Evolutionary conservation across 2,113 vertebrate species (phyloP).

Genomic region (Stigmatopora nigra): DNA sequence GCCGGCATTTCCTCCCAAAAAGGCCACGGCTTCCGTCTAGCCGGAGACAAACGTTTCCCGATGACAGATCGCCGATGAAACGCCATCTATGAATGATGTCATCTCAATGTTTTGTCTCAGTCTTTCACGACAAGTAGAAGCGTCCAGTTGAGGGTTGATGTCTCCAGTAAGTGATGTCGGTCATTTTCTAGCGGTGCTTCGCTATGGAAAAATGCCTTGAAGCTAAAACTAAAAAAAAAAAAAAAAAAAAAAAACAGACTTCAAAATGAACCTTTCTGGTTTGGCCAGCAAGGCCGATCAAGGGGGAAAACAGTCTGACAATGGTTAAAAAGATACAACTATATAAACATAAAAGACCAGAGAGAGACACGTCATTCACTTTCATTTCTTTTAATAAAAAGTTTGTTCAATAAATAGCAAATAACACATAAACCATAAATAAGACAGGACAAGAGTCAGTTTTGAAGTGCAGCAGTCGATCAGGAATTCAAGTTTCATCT

Average conservation of each 20-base stretch:
- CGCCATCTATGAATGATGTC: too few relatives aligned
- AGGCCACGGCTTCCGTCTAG: neutral
- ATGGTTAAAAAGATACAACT: neutral
- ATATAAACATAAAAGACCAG: conserved; percentile 12
- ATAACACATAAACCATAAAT: conserved; percentile 44
- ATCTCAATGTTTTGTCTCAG: too few relatives aligned
- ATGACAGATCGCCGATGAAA: too few relatives aligned
- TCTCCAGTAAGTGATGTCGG: too few relatives aligned
- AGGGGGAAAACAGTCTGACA: neutral
- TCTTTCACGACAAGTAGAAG: too few relatives aligned
- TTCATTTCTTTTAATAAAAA: conserved; percentile 38
- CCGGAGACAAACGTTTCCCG: neutral
- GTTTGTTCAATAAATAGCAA: conserved; percentile 63
- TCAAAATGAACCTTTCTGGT: too few relatives aligned
- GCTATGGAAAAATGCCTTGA: too few relatives aligned
- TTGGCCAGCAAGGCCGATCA: too few relatives aligned
- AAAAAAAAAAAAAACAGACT: too few relatives aligned
- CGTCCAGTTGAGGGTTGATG: too few relatives aligned
- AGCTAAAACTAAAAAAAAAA: too few relatives aligned
- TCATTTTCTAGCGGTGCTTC: too few relatives aligned
- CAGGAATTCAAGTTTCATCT: conserved; percentile 4
- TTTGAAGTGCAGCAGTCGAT: conserved; percentile 16
- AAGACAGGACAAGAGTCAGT: conserved; percentile 16
- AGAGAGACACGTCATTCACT: conserved; percentile 31
- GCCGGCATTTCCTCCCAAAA: neutral